Evolutionary conservation across 2,888 invertebrate species (phyloP).

Genomic region (Nomada flava): DNA sequence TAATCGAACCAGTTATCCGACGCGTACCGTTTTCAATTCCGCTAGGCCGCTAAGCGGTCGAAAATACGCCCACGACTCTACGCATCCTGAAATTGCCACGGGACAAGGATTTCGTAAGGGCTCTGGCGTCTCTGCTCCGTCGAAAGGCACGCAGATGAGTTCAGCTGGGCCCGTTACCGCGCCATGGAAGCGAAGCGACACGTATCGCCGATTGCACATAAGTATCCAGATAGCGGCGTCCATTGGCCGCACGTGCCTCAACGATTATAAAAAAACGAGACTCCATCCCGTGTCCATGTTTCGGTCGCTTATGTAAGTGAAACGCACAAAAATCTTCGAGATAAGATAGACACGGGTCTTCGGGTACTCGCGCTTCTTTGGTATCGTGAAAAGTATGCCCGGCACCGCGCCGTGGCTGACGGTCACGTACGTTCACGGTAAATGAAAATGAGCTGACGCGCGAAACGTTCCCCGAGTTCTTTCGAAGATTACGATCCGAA

Average conservation of each 20-base stretch:
- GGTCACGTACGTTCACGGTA: slow-evolving; percentile 9
- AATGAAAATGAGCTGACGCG: not conserved
- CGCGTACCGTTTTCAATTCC: not conserved
- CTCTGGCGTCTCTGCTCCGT: too few relatives aligned
- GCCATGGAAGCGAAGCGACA: too few relatives aligned
- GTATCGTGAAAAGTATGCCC: not conserved
- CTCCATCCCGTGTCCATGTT: slow-evolving; percentile 3
- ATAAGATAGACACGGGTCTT: slow-evolving; percentile 12
- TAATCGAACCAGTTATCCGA: slow-evolving; percentile 21
- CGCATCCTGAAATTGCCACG: too few relatives aligned
- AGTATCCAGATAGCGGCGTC: not conserved
- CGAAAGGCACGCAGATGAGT: not conserved
- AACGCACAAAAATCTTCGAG: not conserved
- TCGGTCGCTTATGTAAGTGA: slow-evolving; percentile 8
- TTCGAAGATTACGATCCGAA: too few relatives aligned
- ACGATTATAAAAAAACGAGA: not conserved
- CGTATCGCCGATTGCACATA: too few relatives aligned
- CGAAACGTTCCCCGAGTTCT: too few relatives aligned
- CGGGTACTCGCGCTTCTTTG: not conserved
- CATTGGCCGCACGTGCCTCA: not conserved
- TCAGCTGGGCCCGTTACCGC: not conserved
- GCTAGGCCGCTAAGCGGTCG: too few relatives aligned
- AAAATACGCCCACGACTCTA: too few relatives aligned
- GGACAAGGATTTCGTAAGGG: too few relatives aligned
- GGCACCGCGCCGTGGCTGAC: too few relatives aligned